phyloP scores from a whole-genome alignment of 2,888 invertebrate genomes.

The Bursaphelenchus okinawaensis region DNA sequence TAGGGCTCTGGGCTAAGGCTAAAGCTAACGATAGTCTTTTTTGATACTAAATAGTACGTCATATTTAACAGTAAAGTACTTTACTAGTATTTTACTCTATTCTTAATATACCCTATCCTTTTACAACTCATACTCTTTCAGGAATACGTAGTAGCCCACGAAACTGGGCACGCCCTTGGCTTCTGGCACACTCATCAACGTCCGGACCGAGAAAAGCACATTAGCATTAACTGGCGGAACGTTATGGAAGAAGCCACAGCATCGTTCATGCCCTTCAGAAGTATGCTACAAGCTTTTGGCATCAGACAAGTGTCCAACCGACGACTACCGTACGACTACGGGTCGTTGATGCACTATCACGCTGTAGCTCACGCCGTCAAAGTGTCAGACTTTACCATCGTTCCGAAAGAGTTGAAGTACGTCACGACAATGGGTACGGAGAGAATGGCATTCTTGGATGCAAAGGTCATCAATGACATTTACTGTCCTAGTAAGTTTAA shows the following conservation, averaged over 20 bases:
- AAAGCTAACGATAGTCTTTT: too few species aligned
- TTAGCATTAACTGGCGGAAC: slow-evolving; percentile 39
- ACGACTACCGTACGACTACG: slow-evolving; percentile 53
- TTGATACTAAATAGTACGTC: too few species aligned
- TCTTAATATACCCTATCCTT: too few species aligned
- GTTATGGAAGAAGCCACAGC: slow-evolving; percentile 40
- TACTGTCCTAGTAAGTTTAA: slow-evolving; percentile 50
- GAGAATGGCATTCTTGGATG: slow-evolving; percentile 56
- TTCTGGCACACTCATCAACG: slow-evolving; percentile 58
- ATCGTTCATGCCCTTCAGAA: slow-evolving; percentile 57
- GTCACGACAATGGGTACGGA: slow-evolving; percentile 58
- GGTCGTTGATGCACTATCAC: slow-evolving; percentile 56
- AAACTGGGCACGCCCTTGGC: slow-evolving; percentile 56
- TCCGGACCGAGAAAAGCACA: slow-evolving; percentile 47
- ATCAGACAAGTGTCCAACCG: slow-evolving; percentile 56
- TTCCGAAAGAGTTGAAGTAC: slow-evolving; percentile 56
- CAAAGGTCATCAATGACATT: slow-evolving; percentile 57
- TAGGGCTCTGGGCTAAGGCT: too few species aligned
- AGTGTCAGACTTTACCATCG: slow-evolving; percentile 57
- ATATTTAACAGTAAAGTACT: not conserved
- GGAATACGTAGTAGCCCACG: slow-evolving; percentile 57
- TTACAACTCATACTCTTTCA: slow-evolving; percentile 22
- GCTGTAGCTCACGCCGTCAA: slow-evolving; percentile 57
- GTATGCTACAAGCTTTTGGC: slow-evolving; percentile 56
- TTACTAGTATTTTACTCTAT: not conserved